Evolutionary conservation across 2,113 vertebrate species (phyloP), one percentile per base, ranked within the genome.

Genomic region (Charadrius vociferus): DNA sequence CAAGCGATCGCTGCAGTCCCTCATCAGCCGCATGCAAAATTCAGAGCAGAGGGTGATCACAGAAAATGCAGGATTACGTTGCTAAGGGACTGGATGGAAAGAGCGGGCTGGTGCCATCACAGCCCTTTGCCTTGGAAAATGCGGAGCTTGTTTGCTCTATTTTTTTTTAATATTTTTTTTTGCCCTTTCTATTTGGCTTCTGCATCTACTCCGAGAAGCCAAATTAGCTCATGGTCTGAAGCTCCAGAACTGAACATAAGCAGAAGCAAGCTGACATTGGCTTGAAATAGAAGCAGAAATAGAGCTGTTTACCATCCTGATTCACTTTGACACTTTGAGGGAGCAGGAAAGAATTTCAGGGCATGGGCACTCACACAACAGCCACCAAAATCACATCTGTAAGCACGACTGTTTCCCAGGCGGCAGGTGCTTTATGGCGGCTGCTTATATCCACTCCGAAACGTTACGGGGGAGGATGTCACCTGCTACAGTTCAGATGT

Each of bases 201-300:
- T 94, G n/a, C 47, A 41, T 88, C 24, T 62, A 63, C 90, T 66
- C 49, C 0, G 0, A n/a, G 85, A 56, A 83, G 96, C 93, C 96
- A 96, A 95, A 96, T 96, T 88, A 97, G 96, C 85, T 96, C 95
- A 95, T 90, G 90, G 97, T 96, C 95, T 97, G 92, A 82, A 90
- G 92, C 78, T 96, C 84, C 86, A 11, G 43, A 63, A 50, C 39
- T 27, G 78, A 90, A 85, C 87, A 77, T 22, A 66, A 95, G 90
- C 81, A 93, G 87, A 58, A 52, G 56, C 62, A 59, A 93, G 71
- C 50, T 88, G 85, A 58, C 41, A n/a, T 58, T 30, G 96, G 74
- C 90, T 87, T 49, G 79, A 73, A 92, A 70, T 19, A 88, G 95
- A 71, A 91, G 78, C 70, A 91, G 90, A 70, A 88, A 34, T 62